Base-by-base conservation (phyloP, 2,888 invertebrate species). In the Sisyra nigra region DNA sequence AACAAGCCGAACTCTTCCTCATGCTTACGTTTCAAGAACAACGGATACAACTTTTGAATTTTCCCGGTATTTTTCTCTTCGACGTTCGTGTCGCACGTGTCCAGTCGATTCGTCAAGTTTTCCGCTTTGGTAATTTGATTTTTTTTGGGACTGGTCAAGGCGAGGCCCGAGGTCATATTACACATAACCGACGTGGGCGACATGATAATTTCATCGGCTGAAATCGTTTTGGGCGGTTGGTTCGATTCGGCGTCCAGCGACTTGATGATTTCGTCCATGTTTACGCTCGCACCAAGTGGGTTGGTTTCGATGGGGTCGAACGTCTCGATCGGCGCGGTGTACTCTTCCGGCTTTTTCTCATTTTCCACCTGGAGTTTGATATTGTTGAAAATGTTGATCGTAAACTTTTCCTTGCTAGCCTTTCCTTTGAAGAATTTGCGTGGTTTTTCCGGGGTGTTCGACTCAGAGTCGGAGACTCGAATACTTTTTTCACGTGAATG, bases 121-220 rank as follows among this genome's bases (percentile, higher is more conserved):
- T 5, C 24, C 45, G 31, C 34, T 41, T 41, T 41, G 10, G 61
- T 46, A 11, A 61, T 46, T 1, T 51, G 45, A 24, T 60, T 55
- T 44, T 62, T 61, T 48, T 63, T 59, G n/a, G 69, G 68, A 43
- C 68, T 67, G 57, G 66, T 64, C 6, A 64, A 44, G 1, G 60
- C 62, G 44, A 65, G 51, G 3, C 58, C 63, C 1, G 68, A 69
- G 3, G 69, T 64, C 62, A 69, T 67, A 48, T 62, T 63, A 48
- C 60, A 61, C 51, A 71, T 63, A 50, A 68, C 66, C 29, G 66
- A 67, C 6, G 66, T 66, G 3, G 69, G 68, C 2, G 70, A 69
- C 53, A 69, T 54, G 8, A 50, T 49, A 2, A 52, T 29, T 32
- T 52, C 43, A 11, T 41, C 41, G 4, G 17, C 18, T 3, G 15